Evolutionary conservation across 2,113 vertebrate species (phyloP).

Genomic region (Seriola quinqueradiata): DNA sequence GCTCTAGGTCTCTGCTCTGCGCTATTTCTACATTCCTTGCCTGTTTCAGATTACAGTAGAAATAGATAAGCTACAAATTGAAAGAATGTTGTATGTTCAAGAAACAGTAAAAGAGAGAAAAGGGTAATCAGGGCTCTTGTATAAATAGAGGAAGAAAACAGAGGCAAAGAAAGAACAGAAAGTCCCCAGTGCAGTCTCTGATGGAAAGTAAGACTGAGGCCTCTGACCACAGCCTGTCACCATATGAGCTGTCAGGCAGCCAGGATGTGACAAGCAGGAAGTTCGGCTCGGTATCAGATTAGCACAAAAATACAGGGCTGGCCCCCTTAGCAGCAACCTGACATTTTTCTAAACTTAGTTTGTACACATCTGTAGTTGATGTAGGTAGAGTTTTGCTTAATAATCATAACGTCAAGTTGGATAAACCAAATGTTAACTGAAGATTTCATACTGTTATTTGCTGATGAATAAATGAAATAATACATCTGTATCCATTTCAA

Average conservation of each 20-base stretch:
- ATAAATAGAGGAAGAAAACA: slow-evolving; percentile 1
- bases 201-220: slow-evolving; percentile 51
- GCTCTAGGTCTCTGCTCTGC: not conserved
- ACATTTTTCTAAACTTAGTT: not conserved
- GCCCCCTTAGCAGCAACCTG: not conserved
- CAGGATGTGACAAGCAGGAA: slow-evolving; percentile 78
- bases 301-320: not conserved
- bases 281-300: slow-evolving; percentile 28
- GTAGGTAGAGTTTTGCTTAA: not conserved
- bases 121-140: not conserved
- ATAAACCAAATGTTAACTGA: slow-evolving; percentile 6
- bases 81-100: not conserved
- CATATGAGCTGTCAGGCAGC: slow-evolving; percentile 56
- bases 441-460: not conserved
- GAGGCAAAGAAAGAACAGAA: slow-evolving; percentile 17
- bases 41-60: slow-evolving; percentile 33
- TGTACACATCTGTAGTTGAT: not conserved
- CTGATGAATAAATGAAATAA: not conserved
- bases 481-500: slow-evolving; percentile 9
- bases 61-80: slow-evolving; percentile 5
- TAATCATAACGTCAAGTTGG: not conserved
- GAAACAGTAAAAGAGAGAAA: not conserved
- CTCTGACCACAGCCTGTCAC: slow-evolving; percentile 66
- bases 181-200: slow-evolving; percentile 24
- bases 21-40: not conserved